Evolutionary conservation across 2,888 invertebrate genomes (phyloP), one percentile per base, ranked within the genome.

Genomic region (Eudasyphora cyanicolor): DNA sequence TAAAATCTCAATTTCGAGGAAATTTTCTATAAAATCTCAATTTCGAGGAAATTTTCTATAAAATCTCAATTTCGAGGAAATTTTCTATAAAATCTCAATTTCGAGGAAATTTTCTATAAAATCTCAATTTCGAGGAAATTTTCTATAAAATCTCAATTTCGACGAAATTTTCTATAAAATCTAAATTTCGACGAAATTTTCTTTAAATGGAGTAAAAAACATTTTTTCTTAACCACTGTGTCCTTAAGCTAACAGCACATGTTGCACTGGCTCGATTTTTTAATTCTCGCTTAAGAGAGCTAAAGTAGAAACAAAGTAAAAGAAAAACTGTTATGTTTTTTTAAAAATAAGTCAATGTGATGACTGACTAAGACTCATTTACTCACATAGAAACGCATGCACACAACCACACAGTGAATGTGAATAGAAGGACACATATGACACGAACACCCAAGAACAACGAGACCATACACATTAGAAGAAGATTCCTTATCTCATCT

Each of bases 371-470:
- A 73, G 75, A n/a, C 70, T 62, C 24, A 21, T 67, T 32, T 42
- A 60, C 84, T 21, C 70, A 83, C 79, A 85, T 24, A 76, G 54
- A 21, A 32, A 21, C 45, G 82, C 84, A 87, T 8, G 51, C 35
- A 0, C 6, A 57, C 45, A 51, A 7, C 42, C 38, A 64, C 38
- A 27, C 57, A 54, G 67, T 77, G 38, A 21, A 38, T 83, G 79
- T 60, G 79, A 29, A 17, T 45, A 1, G 19, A 19, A 77, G 83
- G 76, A 80, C 69, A 80, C 69, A 57, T 27, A 79, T n/a, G n/a
- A 51, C 45, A 60, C 45, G 29, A 21, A 77, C 32, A 57, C 54
- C n/a, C n/a, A n/a, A 70, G 27, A 45, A 62, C 45, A 76, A 29
- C 24, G 49, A 60, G 12, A 45, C 12, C 12, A 24, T 21, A 12